Base-by-base conservation (phyloP, 2,888 invertebrate genomes). In the Tetranychus piercei region DNA sequence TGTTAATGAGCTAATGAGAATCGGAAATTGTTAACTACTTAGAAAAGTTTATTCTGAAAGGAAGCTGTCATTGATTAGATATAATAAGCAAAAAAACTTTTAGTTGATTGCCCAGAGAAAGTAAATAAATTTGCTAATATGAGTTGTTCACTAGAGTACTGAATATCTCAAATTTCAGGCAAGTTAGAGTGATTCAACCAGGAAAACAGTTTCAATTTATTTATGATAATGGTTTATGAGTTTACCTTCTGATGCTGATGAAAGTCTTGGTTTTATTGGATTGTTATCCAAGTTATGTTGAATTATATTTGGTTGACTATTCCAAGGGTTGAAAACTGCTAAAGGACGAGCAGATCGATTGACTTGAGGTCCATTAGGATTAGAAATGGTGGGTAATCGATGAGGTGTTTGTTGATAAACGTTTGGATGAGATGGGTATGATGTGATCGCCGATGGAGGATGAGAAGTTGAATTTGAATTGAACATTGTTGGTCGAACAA, bases 241-340 rank as follows among this genome's bases (percentile, higher is more conserved):
- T 69, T 23, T 69, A 69, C 69, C 69, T 69, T 69, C 69, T 2
- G 55, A 55, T 7, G 55, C 15, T 55, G 55, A 15, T 55, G 55
- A 55, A 18, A 69, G 69, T 69, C 34, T n/a, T 11, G 69, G 69
- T 22, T 69, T 69, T 11, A 18, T 20, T 23, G 69, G 69, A 69
- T 69, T 69, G 34, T 69, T 69, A 20, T 69, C 69, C 69, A 69
- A 20, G 11, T 23, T 69, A 69, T 69, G 69, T 69, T 23, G 22
- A 18, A 69, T 71, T 9, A 74, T 44, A 72, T 72, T 74, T 23
- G 71, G 44, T 20, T 71, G 74, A 34, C 74, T 72, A 72, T 72
- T 74, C 74, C 74, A 74, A 18, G 71, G 74, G n/a, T 74, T 74
- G 66, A 69, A 74, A 11, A 74, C 55, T 8, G 74, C 72, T 1